phyloP scores from a whole-genome alignment of 2,797 vertebrate genomes.

The Enteromius argenteus region DNA sequence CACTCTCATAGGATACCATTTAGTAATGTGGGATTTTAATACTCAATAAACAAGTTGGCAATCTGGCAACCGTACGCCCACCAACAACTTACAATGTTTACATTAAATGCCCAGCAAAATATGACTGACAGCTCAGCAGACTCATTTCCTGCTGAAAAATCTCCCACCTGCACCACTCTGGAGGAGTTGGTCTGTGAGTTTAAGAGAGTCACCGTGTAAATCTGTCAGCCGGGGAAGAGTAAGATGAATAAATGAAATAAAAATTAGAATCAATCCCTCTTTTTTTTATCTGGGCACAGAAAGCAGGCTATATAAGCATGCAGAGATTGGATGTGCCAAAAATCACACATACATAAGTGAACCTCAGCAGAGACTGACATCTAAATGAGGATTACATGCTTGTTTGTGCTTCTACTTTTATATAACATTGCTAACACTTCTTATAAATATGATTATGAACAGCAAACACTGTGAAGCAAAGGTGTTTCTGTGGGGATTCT shows the following conservation, averaged over 20 bases:
- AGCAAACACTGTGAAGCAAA: not conserved
- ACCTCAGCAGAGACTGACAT: not conserved
- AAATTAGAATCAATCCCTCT: slow-evolving; percentile 23
- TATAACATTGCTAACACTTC: not conserved
- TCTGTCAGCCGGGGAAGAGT: slow-evolving; percentile 56
- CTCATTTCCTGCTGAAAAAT: slow-evolving; percentile 42
- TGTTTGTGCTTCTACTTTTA: slow-evolving; percentile 12
- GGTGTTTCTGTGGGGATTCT: slow-evolving; percentile 10
- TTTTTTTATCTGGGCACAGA: not conserved
- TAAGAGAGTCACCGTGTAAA: slow-evolving; percentile 51
- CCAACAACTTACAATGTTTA: slow-evolving; percentile 45
- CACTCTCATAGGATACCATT: slow-evolving; percentile 39
- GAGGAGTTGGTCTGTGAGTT: slow-evolving; percentile 11
- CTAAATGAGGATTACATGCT: slow-evolving; percentile 15
- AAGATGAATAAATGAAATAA: slow-evolving; percentile 58
- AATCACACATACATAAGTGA: slow-evolving; percentile 67
- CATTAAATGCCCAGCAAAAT: slow-evolving; percentile 28
- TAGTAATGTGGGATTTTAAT: slow-evolving; percentile 38
- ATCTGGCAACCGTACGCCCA: slow-evolving; percentile 47
- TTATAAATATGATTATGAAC: slow-evolving; percentile 6
- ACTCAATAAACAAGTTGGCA: slow-evolving; percentile 53
- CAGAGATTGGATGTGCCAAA: slow-evolving; percentile 59
- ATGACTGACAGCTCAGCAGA: slow-evolving; percentile 31
- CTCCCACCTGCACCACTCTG: slow-evolving; percentile 25
- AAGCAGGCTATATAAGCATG: not conserved